Base-by-base conservation (phyloP, 1,140 invertebrate species). In the Magallana gigas region DNA sequence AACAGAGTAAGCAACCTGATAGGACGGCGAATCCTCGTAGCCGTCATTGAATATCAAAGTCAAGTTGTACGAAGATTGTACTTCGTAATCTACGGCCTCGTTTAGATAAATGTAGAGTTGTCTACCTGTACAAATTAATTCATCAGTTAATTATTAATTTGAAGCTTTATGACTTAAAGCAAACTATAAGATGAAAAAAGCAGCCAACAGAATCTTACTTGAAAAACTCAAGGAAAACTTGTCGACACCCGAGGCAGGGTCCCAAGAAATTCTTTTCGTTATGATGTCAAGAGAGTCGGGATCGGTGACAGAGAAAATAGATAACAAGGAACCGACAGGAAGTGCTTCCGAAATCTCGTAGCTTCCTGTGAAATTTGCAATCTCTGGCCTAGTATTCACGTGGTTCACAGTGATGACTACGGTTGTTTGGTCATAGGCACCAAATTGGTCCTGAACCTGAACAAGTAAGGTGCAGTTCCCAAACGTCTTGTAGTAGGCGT, bases 41-140 rank as follows among this genome's bases (percentile, higher is more conserved):
- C 68, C 68, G 36, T 76, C 68, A 76, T 76, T 76, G 23, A 76
- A 76, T 29, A 76, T 76, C 8, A 76, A 76, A 12, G 68, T 36
- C 7, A 76, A 23, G 23, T 76, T 76, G 68, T 76, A 76, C 23
- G 68, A 36, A 23, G 8, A 11, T 12, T 76, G 2, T 12, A 29
- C 12, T 29, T 76, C 68, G 36, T 29, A 76, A 23, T 76, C 68
- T 0, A 76, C 18, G 0, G 14, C 18, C 23, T 36, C 68, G 23
- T 76, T 76, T 23, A 76, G 9, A 29, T 36, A 76, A 12, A 76
- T 14, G 68, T 76, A 76, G 8, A 76, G 68, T 36, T 76, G 68
- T 76, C 23, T 23, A 29, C 14, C 68, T 76, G 68, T 76, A 76
- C 23, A 48, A 48, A 48, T 48, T 48, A 48, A 48, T 2, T 48